Percentiles rank a stretch among this genome's conserved stretches.
Evolutionary conservation across 2,888 invertebrate genomes (phyloP).

Genomic region (Morpho deidamia): DNA sequence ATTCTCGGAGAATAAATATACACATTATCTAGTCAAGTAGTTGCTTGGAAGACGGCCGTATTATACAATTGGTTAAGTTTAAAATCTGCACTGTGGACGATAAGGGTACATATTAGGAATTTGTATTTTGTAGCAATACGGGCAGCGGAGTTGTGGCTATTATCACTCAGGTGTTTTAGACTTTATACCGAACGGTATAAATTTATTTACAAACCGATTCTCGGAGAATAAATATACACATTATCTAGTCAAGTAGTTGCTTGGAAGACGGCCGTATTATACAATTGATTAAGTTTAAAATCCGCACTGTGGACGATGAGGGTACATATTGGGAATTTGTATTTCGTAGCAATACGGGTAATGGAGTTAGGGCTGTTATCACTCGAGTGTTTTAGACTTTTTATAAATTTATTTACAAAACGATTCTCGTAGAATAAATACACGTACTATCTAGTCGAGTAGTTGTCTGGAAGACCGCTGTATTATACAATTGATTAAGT

Average conservation of each 20-base stretch:
- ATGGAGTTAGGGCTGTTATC: too few species aligned
- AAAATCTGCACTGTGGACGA: not conserved
- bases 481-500: not conserved
- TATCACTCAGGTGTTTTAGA: constrained; percentile 75
- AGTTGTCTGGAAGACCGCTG: too few species aligned
- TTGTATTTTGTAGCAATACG: constrained; percentile 5
- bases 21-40: too few species aligned
- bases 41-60: too few species aligned
- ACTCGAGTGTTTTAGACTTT: too few species aligned
- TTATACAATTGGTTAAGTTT: not conserved
- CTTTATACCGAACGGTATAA: constrained; percentile 79
- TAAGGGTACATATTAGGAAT: constrained; percentile 1
- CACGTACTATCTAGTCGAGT: not conserved
- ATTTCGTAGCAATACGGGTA: too few species aligned
- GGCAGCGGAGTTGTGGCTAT: not conserved
- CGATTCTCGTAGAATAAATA: not conserved
- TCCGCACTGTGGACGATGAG: not conserved
- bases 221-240: not conserved
- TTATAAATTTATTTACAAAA: not conserved
- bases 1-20: not conserved
- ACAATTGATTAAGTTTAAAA: not conserved
- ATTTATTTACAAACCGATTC: not conserved
- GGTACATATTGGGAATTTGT: not conserved
- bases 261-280: too few species aligned
- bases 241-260: too few species aligned